Evolutionary conservation across 2,113 vertebrate genomes (phyloP), one percentile per base, ranked within the genome.

Genomic region (Conger conger): DNA sequence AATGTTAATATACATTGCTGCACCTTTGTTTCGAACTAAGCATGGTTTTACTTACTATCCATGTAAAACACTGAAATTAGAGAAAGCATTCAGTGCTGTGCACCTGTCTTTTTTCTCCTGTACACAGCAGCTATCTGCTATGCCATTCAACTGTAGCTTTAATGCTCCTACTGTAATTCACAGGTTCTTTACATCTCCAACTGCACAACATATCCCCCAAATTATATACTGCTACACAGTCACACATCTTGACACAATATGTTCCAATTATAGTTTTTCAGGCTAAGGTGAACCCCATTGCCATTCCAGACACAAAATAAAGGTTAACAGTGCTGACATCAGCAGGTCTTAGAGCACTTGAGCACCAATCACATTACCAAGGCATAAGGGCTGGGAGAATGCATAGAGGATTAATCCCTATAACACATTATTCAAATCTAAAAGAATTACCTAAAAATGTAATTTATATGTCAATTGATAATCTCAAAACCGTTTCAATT

Each of bases 321-420:
- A 73, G 68, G 68, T 73, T 73, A 11, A 23, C n/a, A 73, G 68
- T 73, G 68, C n/a, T 73, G 68, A 73, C 68, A n/a, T 73, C 68
- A 73, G 68, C 68, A 33, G 33, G 33, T 73, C n/a, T 30, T 30
- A 13, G 33, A 73, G n/a, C n/a, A 33, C 68, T 33, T 3, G 27
- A 73, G 3, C n/a, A 73, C 27, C 68, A 73, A 73, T 73, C 68
- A 33, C 68, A 73, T 73, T 73, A 73, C n/a, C 5, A 7, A 73
- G 77, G 77, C 11, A 9, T 5, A 79, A 30, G 33, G 36, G 81
- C 16, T 35, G 38, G 78, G 36, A 78, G 36, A 15, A 35, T 18
- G 35, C 38, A 78, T 20, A 5, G 17, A 77, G 4, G 35, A 23
- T 63, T 50, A 9, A 76, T 35, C 15, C 35, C 30, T 35, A 13